A percentile compares a stretch with the other conserved stretches of the same genome.
These are phyloP conservation scores for Mystacornis crossleyi DNA, from an alignment of 2,113 vertebrate genomes.

Conservation along the genomic window DNA sequence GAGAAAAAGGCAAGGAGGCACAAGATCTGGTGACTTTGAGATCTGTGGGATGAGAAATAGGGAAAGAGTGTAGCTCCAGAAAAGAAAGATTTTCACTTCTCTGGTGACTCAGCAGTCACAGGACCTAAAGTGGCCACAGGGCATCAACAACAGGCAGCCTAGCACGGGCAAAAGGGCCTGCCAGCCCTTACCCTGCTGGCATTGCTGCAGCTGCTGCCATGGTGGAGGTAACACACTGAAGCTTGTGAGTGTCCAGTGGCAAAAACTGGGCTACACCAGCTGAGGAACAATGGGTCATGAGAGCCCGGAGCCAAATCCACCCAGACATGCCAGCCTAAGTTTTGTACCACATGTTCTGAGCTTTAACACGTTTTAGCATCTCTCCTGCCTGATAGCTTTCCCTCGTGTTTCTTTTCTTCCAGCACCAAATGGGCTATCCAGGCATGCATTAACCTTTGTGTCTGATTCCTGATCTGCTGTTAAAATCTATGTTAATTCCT, in stretches of 20 bases:
- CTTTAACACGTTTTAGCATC: background rate
- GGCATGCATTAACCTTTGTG: background rate
- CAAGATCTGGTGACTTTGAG: background rate
- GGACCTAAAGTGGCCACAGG: background rate
- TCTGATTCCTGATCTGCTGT: conserved; percentile 17
- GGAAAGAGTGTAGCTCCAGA: background rate
- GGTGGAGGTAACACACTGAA: accelerated
- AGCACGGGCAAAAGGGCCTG: background rate
- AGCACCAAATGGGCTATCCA: background rate
- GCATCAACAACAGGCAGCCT: background rate
- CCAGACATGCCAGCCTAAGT: background rate
- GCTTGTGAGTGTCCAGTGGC: background rate
- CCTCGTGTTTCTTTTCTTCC: background rate
- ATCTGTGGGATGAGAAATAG: background rate
- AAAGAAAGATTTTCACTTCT: background rate
- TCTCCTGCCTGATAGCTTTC: background rate
- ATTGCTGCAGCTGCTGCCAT: background rate
- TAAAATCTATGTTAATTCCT: conserved; percentile 44
- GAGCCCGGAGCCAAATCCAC: background rate
- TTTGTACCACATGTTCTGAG: background rate
- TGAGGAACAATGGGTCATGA: background rate
- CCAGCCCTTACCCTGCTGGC: background rate
- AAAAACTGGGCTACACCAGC: background rate
- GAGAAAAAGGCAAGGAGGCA: background rate
- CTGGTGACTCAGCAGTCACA: background rate